Evolutionary conservation across 2,113 vertebrate genomes (phyloP).

Genomic region (Grammomys surdaster): DNA sequence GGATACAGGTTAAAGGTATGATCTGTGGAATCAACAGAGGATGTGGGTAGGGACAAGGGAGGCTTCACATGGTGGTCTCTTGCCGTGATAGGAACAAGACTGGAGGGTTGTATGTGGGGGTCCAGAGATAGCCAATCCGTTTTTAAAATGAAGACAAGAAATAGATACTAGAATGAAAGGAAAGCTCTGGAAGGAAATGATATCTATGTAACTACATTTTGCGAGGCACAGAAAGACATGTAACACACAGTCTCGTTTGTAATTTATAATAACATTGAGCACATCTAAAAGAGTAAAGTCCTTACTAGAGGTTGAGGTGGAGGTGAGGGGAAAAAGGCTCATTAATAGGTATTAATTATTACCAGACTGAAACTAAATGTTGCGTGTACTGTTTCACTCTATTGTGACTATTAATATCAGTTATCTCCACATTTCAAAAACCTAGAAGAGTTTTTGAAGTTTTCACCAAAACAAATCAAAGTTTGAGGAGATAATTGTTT

Average conservation of each 20-base stretch:
- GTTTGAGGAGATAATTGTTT: neutral
- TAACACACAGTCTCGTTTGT: neutral
- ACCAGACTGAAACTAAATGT: neutral
- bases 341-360: neutral
- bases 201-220: neutral
- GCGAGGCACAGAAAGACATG: neutral
- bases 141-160: neutral
- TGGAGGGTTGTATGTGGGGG: neutral
- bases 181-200: neutral
- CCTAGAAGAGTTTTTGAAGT: neutral
- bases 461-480: neutral
- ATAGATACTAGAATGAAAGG: neutral
- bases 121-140: neutral
- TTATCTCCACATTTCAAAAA: neutral
- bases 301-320: neutral
- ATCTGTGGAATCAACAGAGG: neutral
- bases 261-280: neutral
- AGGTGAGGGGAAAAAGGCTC: neutral
- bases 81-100: neutral
- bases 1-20: neutral
- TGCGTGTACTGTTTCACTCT: neutral
- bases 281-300: neutral
- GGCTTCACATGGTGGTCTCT: neutral
- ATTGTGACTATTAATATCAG: no score
- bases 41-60: neutral